Percentiles rank a stretch among this genome's conserved stretches.
Evolutionary conservation across 2,797 vertebrate genomes (phyloP).

Genomic region (Coilia nasus): DNA sequence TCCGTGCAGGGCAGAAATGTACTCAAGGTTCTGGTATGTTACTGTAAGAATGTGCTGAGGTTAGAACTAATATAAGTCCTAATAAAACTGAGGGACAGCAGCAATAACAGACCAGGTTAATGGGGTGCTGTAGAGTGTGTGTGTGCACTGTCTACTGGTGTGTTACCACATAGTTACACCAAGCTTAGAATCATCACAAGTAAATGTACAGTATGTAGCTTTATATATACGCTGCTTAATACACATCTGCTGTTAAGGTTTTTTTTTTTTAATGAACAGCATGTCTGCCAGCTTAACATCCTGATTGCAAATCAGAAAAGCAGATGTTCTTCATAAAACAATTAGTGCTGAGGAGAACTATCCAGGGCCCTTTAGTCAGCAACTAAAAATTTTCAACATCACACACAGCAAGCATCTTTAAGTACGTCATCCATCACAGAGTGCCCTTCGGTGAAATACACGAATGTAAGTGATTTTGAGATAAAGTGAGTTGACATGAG

Average conservation of each 20-base stretch:
- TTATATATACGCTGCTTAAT: not conserved
- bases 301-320: not conserved
- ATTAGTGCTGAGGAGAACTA: not conserved
- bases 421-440: not conserved
- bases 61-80: too few species aligned
- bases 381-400: not conserved
- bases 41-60: not conserved
- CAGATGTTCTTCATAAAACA: not conserved
- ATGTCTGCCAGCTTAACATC: not conserved
- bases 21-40: not conserved
- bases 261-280: not conserved
- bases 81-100: too few species aligned
- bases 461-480: constrained; percentile 28
- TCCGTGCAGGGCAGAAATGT: not conserved
- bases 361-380: not conserved
- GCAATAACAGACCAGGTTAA: too few species aligned
- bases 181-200: too few species aligned
- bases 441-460: not conserved
- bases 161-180: too few species aligned
- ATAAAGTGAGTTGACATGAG: constrained; percentile 33
- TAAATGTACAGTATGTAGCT: not conserved
- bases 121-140: too few species aligned
- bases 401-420: not conserved
- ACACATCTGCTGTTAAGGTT: not conserved
- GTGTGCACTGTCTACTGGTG: too few species aligned